Evolutionary conservation across 37 sponge, comb jelly and placozoan genomes (phyloP).

Genomic region (Bolinopsis microptera): DNA sequence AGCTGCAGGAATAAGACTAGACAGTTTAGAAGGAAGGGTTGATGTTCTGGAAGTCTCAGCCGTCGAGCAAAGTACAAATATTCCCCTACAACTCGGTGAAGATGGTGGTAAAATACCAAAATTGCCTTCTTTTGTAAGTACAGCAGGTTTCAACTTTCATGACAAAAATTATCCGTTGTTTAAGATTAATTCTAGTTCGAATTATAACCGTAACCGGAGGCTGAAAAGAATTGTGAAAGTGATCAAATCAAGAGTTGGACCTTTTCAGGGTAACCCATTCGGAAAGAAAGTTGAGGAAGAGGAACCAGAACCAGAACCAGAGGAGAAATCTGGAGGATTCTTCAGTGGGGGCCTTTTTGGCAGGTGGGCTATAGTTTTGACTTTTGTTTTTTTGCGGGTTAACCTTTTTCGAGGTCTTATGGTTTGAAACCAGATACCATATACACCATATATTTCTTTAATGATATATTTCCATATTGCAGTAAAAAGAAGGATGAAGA

Average conservation of each 20-base stretch:
- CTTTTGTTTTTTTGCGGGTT: neutral
- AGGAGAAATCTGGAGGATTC: neutral
- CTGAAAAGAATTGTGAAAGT: no score
- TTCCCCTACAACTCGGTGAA: no score
- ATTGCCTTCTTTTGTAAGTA: conserved; percentile 10
- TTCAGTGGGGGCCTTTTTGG: conserved; percentile 9
- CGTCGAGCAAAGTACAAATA: neutral
- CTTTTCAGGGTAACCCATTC: conserved; percentile 13
- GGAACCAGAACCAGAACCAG: neutral
- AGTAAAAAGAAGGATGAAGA: conserved; percentile 1
- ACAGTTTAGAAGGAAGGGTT: conserved; percentile 3
- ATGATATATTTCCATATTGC: no score
- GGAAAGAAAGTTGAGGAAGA: conserved; percentile 28
- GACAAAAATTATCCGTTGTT: neutral
- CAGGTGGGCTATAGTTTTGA: neutral
- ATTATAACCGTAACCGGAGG: no score
- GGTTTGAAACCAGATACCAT: neutral
- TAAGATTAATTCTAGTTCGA: no score
- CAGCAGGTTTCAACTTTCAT: neutral
- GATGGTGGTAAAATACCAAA: neutral
- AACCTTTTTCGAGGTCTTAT: neutral
- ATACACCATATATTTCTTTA: no score
- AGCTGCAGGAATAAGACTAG: conserved; percentile 4
- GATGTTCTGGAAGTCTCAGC: neutral
- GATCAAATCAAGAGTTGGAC: no score